These are phyloP conservation scores for Ruditapes philippinarum DNA, from an alignment of 1,140 invertebrate genomes.

Conservation along the genomic window DNA sequence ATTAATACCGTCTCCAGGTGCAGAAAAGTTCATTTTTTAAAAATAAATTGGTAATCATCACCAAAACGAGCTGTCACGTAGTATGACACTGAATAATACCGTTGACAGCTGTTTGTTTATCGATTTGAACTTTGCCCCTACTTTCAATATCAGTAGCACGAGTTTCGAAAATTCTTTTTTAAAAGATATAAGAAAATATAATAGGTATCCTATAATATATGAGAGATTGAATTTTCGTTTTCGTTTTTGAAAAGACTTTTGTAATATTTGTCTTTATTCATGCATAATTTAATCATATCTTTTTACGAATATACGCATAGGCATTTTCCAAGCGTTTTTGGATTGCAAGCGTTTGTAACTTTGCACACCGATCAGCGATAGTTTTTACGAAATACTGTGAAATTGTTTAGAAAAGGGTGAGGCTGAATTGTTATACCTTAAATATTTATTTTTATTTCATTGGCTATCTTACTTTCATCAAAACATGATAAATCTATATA, in stretches of 20 bases:
- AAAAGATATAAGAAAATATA: background rate
- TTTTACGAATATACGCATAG: background rate
- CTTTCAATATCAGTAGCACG: background rate
- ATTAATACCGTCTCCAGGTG: slow-evolving; percentile 69
- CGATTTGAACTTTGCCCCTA: slow-evolving; percentile 57
- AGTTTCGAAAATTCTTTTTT: slow-evolving; percentile 33
- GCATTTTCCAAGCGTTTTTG: background rate
- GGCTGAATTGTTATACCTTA: too few species aligned
- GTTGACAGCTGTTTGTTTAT: slow-evolving; percentile 50
- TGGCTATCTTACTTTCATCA: too few species aligned
- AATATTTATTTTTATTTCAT: too few species aligned
- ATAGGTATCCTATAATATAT: too few species aligned
- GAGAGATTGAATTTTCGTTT: too few species aligned
- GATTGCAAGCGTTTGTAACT: background rate
- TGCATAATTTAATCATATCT: too few species aligned
- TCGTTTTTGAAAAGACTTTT: too few species aligned
- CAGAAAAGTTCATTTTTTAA: slow-evolving; percentile 61
- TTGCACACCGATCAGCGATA: background rate
- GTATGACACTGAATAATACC: background rate
- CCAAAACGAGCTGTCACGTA: background rate
- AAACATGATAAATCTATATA: too few species aligned
- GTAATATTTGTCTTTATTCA: too few species aligned
- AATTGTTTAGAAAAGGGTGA: too few species aligned
- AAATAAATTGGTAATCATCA: slow-evolving; percentile 19
- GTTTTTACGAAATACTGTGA: too few species aligned